Evolutionary conservation across 2,888 invertebrate species (phyloP).

Genomic region (Phragmatobia fuliginosa): DNA sequence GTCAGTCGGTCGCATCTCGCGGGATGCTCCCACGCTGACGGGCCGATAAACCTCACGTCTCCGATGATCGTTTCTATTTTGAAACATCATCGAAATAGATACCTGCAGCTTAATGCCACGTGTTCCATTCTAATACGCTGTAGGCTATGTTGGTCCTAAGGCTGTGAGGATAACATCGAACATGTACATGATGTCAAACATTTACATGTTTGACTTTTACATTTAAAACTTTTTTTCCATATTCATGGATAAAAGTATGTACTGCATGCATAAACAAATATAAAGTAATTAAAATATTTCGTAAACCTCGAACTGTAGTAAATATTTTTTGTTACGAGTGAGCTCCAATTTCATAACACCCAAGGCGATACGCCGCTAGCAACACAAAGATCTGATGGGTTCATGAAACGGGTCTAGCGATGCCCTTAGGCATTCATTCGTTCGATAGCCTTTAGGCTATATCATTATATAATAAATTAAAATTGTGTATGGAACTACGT

Average conservation of each 20-base stretch:
- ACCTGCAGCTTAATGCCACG: constrained; percentile 24
- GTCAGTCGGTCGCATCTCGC: constrained; percentile 52
- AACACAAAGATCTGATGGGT: constrained; percentile 27
- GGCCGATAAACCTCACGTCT: constrained; percentile 38
- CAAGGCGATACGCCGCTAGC: constrained; percentile 33
- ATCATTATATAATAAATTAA: constrained; percentile 43
- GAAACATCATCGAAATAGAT: constrained; percentile 40
- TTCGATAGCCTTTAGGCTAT: constrained; percentile 27
- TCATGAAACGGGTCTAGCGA: constrained; percentile 27
- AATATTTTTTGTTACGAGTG: constrained; percentile 20
- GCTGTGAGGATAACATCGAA: too few relatives aligned
- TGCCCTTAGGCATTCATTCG: constrained; percentile 30
- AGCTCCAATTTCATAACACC: constrained; percentile 34
- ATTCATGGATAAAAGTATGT: background rate
- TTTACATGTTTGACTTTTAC: background rate
- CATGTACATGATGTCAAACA: too few relatives aligned
- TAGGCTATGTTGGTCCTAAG: background rate
- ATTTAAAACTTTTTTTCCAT: background rate
- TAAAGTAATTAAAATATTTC: constrained; percentile 1
- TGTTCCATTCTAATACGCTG: constrained; percentile 18
- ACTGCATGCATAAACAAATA: constrained; percentile 7
- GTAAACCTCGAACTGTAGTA: constrained; percentile 5
- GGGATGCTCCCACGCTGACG: constrained; percentile 55
- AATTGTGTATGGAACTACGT: constrained; percentile 31
- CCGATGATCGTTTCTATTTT: constrained; percentile 53